Percentiles rank a stretch among this genome's conserved stretches.
Evolutionary conservation across 1,140 invertebrate genomes (phyloP).

Genomic region (Drosophila nikananu): DNA sequence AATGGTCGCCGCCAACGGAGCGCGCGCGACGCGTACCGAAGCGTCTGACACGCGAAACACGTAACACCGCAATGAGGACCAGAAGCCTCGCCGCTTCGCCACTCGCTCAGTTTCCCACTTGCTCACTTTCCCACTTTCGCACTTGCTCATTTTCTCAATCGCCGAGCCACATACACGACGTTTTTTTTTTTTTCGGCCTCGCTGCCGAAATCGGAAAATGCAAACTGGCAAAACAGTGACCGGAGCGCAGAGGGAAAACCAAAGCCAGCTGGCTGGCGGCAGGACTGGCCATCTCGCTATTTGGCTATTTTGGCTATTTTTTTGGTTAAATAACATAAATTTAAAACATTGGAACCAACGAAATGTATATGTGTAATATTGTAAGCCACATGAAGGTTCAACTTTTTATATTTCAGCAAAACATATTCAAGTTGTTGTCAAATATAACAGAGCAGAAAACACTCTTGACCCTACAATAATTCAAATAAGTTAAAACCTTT

Average conservation of each 20-base stretch:
- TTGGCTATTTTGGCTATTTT: background rate
- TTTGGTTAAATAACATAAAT: background rate
- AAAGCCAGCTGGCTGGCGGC: slow-evolving; percentile 3
- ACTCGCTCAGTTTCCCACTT: slow-evolving; percentile 18
- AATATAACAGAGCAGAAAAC: background rate
- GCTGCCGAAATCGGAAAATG: slow-evolving; percentile 52
- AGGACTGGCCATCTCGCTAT: background rate
- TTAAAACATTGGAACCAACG: background rate
- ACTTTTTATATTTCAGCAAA: no score
- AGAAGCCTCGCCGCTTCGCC: slow-evolving; percentile 42
- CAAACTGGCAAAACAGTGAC: slow-evolving; percentile 48
- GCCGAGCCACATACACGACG: slow-evolving; percentile 38
- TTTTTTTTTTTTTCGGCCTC: slow-evolving; percentile 43
- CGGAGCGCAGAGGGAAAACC: slow-evolving; percentile 9
- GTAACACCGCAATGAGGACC: slow-evolving; percentile 85
- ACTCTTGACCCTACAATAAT: background rate
- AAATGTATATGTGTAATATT: background rate
- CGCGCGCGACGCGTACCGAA: slow-evolving; percentile 70
- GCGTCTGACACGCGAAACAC: slow-evolving; percentile 85
- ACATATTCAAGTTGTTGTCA: background rate
- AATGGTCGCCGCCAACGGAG: slow-evolving; percentile 60
- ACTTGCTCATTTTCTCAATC: slow-evolving; percentile 32
- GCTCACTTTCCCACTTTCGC: slow-evolving; percentile 26
- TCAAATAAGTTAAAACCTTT: background rate
- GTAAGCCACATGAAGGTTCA: background rate